Evolutionary conservation across 2,113 vertebrate species (phyloP).

Genomic region (Capreolus pygargus): DNA sequence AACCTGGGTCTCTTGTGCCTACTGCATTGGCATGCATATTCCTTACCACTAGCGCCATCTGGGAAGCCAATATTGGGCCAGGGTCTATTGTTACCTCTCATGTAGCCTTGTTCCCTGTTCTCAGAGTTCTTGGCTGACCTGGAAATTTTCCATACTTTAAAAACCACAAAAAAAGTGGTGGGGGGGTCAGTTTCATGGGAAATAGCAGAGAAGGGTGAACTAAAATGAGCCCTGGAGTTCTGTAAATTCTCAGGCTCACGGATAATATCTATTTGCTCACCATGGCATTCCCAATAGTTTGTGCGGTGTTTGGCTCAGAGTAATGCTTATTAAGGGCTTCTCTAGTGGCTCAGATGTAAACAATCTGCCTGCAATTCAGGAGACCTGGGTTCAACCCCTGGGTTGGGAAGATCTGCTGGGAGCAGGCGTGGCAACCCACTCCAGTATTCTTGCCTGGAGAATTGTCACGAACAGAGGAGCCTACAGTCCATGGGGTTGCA

Average conservation of each 20-base stretch:
- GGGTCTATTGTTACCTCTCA: not conserved
- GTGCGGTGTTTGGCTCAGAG: not conserved
- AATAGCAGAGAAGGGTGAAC: slow-evolving; percentile 18
- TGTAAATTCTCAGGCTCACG: not conserved
- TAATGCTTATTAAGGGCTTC: not conserved
- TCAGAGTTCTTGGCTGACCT: not conserved
- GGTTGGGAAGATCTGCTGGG: not conserved
- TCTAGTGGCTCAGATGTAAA: not conserved
- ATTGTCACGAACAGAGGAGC: not conserved
- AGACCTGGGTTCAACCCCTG: not conserved
- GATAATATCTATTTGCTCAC: not conserved
- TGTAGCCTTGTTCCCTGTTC: not conserved
- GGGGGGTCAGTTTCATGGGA: not conserved
- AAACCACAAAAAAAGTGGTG: not conserved
- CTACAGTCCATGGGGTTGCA: not conserved
- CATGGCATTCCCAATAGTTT: not conserved
- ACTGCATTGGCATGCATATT: not conserved
- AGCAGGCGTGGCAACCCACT: not conserved
- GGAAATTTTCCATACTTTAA: not conserved
- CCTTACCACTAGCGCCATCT: not conserved
- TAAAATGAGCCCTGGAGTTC: not conserved
- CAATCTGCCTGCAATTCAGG: not conserved
- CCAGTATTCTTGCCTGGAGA: not conserved
- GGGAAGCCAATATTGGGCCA: not conserved
- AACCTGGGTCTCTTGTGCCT: not conserved